Base-by-base conservation (phyloP, 2,888 invertebrate species). In the Dendrolimus pini region DNA sequence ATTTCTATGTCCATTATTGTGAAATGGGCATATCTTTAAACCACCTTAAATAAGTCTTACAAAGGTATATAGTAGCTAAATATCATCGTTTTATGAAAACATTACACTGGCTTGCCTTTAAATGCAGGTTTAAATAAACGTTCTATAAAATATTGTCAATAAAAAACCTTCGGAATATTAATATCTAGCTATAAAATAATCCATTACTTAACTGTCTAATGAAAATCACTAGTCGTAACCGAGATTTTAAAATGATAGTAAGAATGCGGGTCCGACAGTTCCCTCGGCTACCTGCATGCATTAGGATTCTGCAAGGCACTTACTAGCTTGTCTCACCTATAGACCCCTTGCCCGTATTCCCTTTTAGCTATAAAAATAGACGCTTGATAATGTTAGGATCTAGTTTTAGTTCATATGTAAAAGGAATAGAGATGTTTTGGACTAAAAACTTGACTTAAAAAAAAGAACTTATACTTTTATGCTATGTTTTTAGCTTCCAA, bases 321-420 rank as follows among this genome's bases (percentile, higher is more conserved):
- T 82, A 82, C 71, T 67, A 67, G 68, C 63, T 67, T 65, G 70
- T 69, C 83, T 90, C 87, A 90, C 90, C 90, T 89, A 90, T 83
- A 90, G 85, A 90, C 90, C 90, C 78, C 84, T 86, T 90, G 89
- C 89, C 89, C 90, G 89, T 89, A 89, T 90, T 90, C 83, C 77
- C 78, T 82, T 82, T 79, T 79, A 75, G 74, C 70, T 68, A 81
- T 85, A 89, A 89, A 89, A 90, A 85, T 85, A 85, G 82, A 85
- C 66, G 80, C 79, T 81, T 78, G 74, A 75, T 83, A 82, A 83
- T 86, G 82, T 85, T 84, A 82, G 85, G 80, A 85, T 83, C 87
- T 87, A 87, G 82, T 78, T 75, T 56, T 68, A 63, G 65, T 60
- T 63, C 58, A 7, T 65, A 70, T 60, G 54, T 54, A 64, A 75